A percentile compares a stretch with the other conserved stretches of the same genome.
Conservation (phyloP, 2,797 vertebrate genomes). For the Acrossocheilus fasciatus region DNA sequence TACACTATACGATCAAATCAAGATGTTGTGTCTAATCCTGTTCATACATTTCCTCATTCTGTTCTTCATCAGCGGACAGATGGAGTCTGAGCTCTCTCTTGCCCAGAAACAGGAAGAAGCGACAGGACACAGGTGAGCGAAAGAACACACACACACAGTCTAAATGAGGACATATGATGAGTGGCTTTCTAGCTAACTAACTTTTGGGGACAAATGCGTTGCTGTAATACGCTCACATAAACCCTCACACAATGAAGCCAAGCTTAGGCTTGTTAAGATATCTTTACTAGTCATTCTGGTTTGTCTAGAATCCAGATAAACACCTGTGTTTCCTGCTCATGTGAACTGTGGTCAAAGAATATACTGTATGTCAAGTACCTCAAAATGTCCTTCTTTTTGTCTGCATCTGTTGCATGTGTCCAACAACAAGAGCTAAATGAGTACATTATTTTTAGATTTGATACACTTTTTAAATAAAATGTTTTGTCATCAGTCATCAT, state of each 20-base stretch:
- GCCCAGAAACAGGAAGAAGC: constrained; percentile 59
- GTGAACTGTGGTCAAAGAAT: not conserved
- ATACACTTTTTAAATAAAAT: not conserved
- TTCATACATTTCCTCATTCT: not conserved
- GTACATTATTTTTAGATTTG: not conserved
- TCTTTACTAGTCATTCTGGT: constrained; percentile 7
- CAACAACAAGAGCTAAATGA: not conserved
- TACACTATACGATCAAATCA: not conserved
- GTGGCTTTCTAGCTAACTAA: not conserved
- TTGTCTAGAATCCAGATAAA: not conserved
- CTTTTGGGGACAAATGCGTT: not conserved
- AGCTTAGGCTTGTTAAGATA: too few relatives aligned
- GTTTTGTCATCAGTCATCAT: not conserved
- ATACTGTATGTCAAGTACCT: not conserved
- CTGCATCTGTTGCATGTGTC: not conserved
- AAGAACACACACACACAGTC: constrained; percentile 2
- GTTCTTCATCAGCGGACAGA: constrained; percentile 53
- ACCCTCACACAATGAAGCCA: constrained; percentile 21
- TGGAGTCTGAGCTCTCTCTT: constrained; percentile 64
- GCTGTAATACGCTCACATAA: not conserved
- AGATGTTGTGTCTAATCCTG: not conserved
- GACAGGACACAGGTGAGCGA: constrained; percentile 47
- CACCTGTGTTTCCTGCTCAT: not conserved
- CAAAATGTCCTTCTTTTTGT: not conserved
- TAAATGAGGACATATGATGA: not conserved